Conservation (phyloP, 2,888 invertebrate species). For the Lamellibrachia columna region DNA sequence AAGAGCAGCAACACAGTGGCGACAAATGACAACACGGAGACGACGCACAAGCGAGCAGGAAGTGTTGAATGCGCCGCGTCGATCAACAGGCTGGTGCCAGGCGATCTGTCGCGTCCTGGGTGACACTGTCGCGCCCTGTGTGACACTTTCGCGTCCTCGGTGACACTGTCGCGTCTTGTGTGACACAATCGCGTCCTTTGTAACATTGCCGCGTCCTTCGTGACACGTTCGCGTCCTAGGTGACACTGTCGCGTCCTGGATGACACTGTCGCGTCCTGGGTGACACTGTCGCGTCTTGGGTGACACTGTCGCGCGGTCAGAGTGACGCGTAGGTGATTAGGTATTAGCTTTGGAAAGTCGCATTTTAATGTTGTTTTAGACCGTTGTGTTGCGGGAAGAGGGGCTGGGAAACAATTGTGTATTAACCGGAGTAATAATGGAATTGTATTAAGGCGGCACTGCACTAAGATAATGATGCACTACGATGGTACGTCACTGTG, state of each 20-base stretch:
- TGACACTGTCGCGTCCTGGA: no score
- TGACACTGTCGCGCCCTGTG: neutral
- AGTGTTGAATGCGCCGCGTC: neutral
- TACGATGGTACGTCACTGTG: no score
- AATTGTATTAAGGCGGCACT: no score
- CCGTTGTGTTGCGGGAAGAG: neutral
- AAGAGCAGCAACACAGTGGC: neutral
- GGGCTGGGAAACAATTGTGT: neutral
- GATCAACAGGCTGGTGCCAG: neutral
- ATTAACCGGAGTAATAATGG: no score
- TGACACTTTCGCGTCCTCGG: neutral
- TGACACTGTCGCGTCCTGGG: neutral
- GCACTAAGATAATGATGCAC: no score
- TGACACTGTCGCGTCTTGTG: neutral
- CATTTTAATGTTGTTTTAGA: neutral
- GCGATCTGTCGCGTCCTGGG: no score
- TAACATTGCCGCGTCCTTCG: no score
- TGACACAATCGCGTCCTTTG: no score
- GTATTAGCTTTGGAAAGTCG: no score
- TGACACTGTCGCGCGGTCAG: no score
- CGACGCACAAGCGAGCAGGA: neutral
- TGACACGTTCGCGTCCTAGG: neutral
- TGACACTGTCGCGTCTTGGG: neutral
- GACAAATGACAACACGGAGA: neutral
- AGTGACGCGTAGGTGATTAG: no score